phyloP scores from a whole-genome alignment of 2,888 invertebrate genomes.

The Pyrrhosoma nymphula region DNA sequence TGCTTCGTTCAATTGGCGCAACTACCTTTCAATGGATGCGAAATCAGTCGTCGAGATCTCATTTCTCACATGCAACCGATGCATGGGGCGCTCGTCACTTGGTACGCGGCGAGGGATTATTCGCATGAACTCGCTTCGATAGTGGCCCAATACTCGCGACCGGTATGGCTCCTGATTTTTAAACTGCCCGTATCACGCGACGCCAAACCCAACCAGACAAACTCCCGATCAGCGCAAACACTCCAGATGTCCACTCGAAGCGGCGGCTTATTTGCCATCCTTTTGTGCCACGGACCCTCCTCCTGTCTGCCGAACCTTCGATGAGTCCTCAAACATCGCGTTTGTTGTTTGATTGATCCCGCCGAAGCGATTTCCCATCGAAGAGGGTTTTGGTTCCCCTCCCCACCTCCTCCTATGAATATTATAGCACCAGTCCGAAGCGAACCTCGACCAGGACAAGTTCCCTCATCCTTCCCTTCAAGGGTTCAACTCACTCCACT shows the following conservation, averaged over 20 bases:
- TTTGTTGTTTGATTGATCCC: slow-evolving; percentile 55
- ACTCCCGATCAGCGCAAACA: not conserved
- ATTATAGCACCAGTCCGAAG: not conserved
- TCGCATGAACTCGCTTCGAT: not conserved
- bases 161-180: not conserved
- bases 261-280: not conserved
- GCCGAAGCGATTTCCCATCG: not conserved
- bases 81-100: not conserved
- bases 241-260: slow-evolving; percentile 1
- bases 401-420: slow-evolving; percentile 19
- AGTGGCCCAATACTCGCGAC: not conserved
- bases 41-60: not conserved
- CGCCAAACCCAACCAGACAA: not conserved
- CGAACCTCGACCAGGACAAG: not conserved
- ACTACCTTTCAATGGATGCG: not conserved
- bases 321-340: slow-evolving; percentile 32
- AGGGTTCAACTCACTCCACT: not conserved
- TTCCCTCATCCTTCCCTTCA: not conserved
- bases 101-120: not conserved
- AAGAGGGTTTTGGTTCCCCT: not conserved
- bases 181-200: not conserved
- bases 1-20: not conserved
- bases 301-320: not conserved
- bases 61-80: not conserved
- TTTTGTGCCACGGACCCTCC: not conserved